These are phyloP conservation scores for Stegana nigrithorax DNA, from an alignment of 2,888 invertebrate genomes.

Conservation along the genomic window DNA sequence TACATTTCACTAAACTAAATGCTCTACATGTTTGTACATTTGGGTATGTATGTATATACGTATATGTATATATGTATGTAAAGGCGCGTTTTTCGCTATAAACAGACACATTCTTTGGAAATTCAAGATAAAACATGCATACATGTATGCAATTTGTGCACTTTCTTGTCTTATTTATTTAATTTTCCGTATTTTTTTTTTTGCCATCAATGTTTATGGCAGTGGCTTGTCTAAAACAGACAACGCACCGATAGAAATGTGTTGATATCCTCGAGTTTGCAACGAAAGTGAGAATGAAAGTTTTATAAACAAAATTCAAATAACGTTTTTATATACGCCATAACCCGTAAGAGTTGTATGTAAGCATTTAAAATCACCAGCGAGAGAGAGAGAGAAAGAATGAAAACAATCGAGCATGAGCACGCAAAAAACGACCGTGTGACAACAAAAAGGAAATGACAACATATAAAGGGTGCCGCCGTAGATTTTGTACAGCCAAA, in stretches of 20 bases:
- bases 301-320: constrained; percentile 15
- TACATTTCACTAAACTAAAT: neutral
- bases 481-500: no score
- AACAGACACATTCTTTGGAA: no score
- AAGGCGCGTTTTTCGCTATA: constrained; percentile 27
- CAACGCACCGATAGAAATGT: neutral
- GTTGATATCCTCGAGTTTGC: constrained; percentile 1
- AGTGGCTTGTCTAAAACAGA: neutral
- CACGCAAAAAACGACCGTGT: neutral
- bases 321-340: neutral
- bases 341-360: neutral
- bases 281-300: constrained; percentile 16
- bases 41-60: neutral
- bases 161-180: neutral
- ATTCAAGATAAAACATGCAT: neutral
- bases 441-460: neutral
- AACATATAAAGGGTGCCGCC: no score
- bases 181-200: neutral
- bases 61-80: constrained; percentile 3
- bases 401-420: neutral
- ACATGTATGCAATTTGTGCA: neutral
- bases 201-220: neutral
- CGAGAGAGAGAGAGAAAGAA: neutral
- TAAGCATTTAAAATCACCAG: neutral
- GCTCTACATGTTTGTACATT: neutral